These are phyloP conservation scores for Zaprionus vittiger DNA, from an alignment of 1,140 invertebrate species.

Conservation along the genomic window DNA sequence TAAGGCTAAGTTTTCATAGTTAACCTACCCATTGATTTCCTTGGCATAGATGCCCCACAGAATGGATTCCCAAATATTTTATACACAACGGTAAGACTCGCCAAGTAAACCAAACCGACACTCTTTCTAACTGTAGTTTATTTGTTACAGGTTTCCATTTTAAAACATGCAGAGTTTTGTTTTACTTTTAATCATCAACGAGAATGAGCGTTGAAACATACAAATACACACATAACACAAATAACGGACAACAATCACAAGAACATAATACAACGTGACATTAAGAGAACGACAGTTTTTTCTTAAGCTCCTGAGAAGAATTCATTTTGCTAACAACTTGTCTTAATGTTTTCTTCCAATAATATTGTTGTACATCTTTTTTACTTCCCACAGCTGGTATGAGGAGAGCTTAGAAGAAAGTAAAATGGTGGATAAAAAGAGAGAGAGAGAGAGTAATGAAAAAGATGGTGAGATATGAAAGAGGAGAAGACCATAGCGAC, in stretches of 20 bases:
- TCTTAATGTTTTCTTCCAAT: slow-evolving; percentile 58
- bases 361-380: slow-evolving; percentile 81
- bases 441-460: slow-evolving; percentile 40
- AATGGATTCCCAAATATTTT: slow-evolving; percentile 72
- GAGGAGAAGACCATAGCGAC: slow-evolving; percentile 19
- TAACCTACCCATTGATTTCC: slow-evolving; percentile 68
- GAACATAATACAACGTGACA: slow-evolving; percentile 31
- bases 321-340: slow-evolving; percentile 60
- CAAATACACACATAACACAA: slow-evolving; percentile 45
- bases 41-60: slow-evolving; percentile 61
- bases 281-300: slow-evolving; percentile 28
- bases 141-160: slow-evolving; percentile 64
- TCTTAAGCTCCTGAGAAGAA: slow-evolving; percentile 41
- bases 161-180: slow-evolving; percentile 55
- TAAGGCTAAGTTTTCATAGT: slow-evolving; percentile 80
- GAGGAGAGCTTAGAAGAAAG: slow-evolving; percentile 55
- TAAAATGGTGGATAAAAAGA: slow-evolving; percentile 20
- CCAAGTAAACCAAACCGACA: neutral
- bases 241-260: slow-evolving; percentile 43
- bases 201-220: slow-evolving; percentile 22
- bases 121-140: slow-evolving; percentile 14
- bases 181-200: slow-evolving; percentile 47
- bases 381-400: slow-evolving; percentile 79
- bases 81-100: slow-evolving; percentile 68
- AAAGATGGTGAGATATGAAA: slow-evolving; percentile 32